Conservation (phyloP, 2,888 invertebrate genomes). For the Deroplatys truncata region DNA sequence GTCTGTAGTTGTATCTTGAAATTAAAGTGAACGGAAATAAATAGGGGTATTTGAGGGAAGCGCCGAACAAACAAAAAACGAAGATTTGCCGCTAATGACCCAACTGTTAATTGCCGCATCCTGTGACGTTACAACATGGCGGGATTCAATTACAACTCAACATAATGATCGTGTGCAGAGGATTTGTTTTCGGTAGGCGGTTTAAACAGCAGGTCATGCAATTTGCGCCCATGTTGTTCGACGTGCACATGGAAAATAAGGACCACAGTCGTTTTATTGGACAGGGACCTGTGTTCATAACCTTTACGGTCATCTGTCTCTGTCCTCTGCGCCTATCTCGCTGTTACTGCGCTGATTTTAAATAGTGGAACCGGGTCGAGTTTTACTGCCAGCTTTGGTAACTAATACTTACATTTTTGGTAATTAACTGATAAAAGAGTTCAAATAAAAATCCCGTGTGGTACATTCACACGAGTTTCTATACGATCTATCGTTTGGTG, state of each 20-base stretch:
- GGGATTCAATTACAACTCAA: neutral
- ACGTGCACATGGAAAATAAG: neutral
- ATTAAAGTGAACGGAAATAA: neutral
- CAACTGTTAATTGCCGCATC: neutral
- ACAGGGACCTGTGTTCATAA: neutral
- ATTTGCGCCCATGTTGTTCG: neutral
- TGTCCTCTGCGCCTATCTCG: too few relatives aligned
- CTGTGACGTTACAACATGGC: neutral
- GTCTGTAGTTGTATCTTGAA: neutral
- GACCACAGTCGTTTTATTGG: neutral
- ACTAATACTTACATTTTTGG: too few relatives aligned
- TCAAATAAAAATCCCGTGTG: too few relatives aligned
- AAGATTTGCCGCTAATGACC: neutral
- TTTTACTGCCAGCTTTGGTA: too few relatives aligned
- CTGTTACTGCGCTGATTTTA: too few relatives aligned
- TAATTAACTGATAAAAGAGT: too few relatives aligned
- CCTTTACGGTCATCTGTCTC: neutral
- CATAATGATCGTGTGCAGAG: neutral
- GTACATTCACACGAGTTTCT: too few relatives aligned
- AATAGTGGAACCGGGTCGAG: too few relatives aligned
- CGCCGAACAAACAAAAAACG: neutral
- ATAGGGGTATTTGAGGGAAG: neutral
- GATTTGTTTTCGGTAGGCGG: neutral
- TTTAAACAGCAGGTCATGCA: neutral
- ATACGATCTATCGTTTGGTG: too few relatives aligned